Conservation (phyloP, 2,797 vertebrate species). For the Scomberomorus guttatus region DNA sequence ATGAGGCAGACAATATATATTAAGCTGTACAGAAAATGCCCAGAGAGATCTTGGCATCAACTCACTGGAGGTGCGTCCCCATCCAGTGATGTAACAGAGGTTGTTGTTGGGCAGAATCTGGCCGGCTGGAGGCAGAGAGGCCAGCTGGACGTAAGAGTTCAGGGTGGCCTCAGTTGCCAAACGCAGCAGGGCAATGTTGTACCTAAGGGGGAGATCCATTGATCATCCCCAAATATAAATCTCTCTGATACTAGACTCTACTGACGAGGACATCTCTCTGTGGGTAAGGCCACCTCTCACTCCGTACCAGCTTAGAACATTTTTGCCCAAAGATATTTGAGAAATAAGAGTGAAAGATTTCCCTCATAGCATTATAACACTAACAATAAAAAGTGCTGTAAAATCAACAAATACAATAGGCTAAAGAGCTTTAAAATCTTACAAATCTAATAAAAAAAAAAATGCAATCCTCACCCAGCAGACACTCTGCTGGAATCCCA, state of each 20-base stretch:
- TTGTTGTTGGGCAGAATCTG: conserved; percentile 85
- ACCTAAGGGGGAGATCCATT: conserved; percentile 40
- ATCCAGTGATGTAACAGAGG: conserved; percentile 90
- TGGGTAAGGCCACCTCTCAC: not conserved
- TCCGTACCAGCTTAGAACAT: not conserved
- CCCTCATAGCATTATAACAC: not conserved
- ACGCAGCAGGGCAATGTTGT: conserved; percentile 88
- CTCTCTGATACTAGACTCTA: not conserved
- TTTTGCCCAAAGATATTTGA: not conserved
- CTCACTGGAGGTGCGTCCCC: conserved; percentile 90
- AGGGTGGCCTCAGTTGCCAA: conserved; percentile 79
- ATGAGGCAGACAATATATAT: not conserved
- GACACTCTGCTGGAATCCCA: conserved; percentile 75
- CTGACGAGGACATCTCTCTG: not conserved
- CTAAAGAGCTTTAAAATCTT: not conserved
- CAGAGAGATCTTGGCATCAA: conserved; percentile 6
- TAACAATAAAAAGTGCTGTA: not conserved
- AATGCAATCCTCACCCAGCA: conserved; percentile 73
- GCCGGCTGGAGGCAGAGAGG: conserved; percentile 78
- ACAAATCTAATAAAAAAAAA: not conserved
- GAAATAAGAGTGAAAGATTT: not conserved
- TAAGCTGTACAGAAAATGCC: not conserved
- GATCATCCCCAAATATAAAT: conserved; percentile 16
- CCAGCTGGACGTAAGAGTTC: conserved; percentile 86
- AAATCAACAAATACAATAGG: too few relatives aligned